A percentile compares a stretch with the other conserved stretches of the same genome.
These are phyloP conservation scores for Urophycis tenuis DNA, from an alignment of 2,797 vertebrate genomes.

Conservation along the genomic window DNA sequence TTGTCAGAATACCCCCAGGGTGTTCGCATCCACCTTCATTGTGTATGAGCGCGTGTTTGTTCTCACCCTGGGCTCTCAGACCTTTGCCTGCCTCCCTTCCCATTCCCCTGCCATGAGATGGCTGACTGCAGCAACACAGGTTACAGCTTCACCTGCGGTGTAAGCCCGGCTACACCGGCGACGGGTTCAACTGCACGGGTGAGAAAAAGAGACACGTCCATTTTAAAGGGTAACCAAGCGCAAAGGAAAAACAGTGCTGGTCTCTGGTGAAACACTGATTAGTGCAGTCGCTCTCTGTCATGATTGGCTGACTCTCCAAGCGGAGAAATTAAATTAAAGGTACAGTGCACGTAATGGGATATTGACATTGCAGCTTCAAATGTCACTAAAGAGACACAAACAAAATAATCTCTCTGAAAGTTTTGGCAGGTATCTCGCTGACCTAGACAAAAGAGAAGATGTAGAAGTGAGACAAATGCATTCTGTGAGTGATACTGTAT, in stretches of 20 bases:
- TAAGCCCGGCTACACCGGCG: conserved; percentile 65
- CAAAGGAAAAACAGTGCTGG: neutral
- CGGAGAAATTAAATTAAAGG: neutral
- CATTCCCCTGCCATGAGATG: conserved; percentile 71
- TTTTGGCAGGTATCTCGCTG: too few species aligned
- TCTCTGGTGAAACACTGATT: neutral
- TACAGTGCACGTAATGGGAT: neutral
- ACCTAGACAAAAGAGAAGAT: too few species aligned
- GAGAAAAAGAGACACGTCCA: conserved; percentile 14
- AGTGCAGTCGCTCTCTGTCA: neutral
- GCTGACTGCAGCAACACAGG: conserved; percentile 68
- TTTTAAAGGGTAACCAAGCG: too few species aligned
- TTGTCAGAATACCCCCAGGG: neutral
- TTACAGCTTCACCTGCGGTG: conserved; percentile 71
- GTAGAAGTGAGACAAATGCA: too few species aligned
- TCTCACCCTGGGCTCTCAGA: conserved; percentile 53
- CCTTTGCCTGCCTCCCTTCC: conserved; percentile 70
- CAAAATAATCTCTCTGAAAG: too few species aligned
- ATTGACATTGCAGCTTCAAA: neutral
- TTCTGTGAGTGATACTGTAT: neutral
- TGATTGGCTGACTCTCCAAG: neutral
- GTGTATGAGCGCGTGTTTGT: neutral
- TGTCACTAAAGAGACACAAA: neutral
- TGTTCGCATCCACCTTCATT: neutral
- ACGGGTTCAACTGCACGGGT: conserved; percentile 75